Evolutionary conservation across 2,113 vertebrate genomes (phyloP), one percentile per base, ranked within the genome.

Genomic region (Pollimyrus isidori): DNA sequence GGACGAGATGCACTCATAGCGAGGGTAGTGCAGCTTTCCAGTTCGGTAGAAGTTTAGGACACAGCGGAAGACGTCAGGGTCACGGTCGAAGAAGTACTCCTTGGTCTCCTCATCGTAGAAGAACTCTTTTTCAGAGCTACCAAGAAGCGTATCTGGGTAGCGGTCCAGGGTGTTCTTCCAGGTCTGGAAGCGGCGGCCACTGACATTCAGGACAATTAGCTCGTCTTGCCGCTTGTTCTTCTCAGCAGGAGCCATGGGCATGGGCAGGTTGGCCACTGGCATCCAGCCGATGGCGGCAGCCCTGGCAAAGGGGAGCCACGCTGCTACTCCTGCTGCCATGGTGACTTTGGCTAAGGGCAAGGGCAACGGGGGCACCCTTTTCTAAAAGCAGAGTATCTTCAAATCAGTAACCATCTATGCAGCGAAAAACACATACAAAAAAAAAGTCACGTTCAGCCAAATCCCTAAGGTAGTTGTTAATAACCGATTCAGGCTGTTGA

Each of bases 21-120:
- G 96, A 0, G 98, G 98, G 91, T 97, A 99, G 95, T 99, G 98
- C 93, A 99, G 96, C 94, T 98, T 99, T 62, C 98, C 98, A 0
- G 98, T 99, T 94, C 98, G 97, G 91, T 99, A 99, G 95, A 99
- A 99, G 94, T 99, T 99, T 89, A 99, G 97, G 92, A 99, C 97
- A 84, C 96, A 96, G 89, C 98, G 97, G 92, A 99, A 99, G 89
- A 99, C 95, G 42, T 99, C 98, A 0, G 98, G 97, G 93, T 99
- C 98, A 89, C 98, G 95, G 95, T 99, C 98, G 0, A 99, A 99
- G 95, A 99, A 99, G 93, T 99, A 99, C 93, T 99, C 98, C 95
- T 97, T 98, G 90, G 97, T 98, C 93, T 99, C 98, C 95, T 99
- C 98, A 0, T 99, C 98, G 95, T 98, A 99, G 95, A 99, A 99